Base-by-base conservation (phyloP, 1,140 invertebrate species). In the Drosophila subobscura region DNA sequence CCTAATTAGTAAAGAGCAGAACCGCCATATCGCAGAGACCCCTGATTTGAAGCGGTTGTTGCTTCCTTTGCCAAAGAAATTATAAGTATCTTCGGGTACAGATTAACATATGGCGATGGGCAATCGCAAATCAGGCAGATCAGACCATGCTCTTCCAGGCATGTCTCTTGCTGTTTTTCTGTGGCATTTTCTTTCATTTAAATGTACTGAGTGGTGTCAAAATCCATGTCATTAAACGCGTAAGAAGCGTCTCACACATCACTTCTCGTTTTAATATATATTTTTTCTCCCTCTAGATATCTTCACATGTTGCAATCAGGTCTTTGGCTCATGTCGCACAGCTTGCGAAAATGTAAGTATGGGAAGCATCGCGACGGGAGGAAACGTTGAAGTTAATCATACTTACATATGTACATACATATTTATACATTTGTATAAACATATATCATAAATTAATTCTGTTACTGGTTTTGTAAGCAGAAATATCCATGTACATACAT, bases 291-390 rank as follows among this genome's bases (percentile, higher is more conserved):
- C 83, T 91, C 53, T 85, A 91, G 89, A 91, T 85, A 77, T 89
- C 65, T 91, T 91, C 70, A 90, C 79, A 72, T 91, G 89, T 60
- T 91, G 89, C 72, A 84, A 80, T 67, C 81, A 91, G 72, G 89
- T 91, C 59, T 91, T 88, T 56, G 89, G 89, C 53, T 91, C 89
- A 76, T 91, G 89, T 91, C 90, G 89, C 68, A 81, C 85, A 81
- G 90, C 89, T 72, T 91, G 89, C 63, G 89, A 91, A 72, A 91
- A 91, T 71, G 89, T 91, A 89, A 91, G 89, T 91, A 77, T 71
- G 16, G 23, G 6, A 40, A 45, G 47, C 25, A 12, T 12, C 33
- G 33, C 33, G 33, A 37, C 33, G 33, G 23, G 1, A 37, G 1
- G 50, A 10, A 12, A 20, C 14, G 37, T 22, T 41, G 23, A 12